phyloP scores from a whole-genome alignment of 1,140 invertebrate species.

The Asbolus verrucosus region DNA sequence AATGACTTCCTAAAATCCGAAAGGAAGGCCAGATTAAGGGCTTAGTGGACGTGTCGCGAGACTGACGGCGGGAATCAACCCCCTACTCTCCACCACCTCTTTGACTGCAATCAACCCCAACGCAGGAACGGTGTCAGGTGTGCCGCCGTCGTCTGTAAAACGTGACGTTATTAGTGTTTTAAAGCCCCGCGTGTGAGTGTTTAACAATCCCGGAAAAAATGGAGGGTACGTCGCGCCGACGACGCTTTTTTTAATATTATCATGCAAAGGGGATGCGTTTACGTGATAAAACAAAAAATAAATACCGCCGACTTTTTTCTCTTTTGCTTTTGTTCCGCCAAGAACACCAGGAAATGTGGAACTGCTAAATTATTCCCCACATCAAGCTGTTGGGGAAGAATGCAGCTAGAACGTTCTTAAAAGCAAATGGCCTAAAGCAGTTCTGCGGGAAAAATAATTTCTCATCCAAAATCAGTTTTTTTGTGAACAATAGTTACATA shows the following conservation, averaged over 20 bases:
- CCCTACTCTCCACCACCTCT: slow-evolving; percentile 25
- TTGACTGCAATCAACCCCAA: slow-evolving; percentile 37
- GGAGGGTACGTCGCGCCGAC: slow-evolving; percentile 4
- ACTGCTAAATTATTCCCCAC: no score
- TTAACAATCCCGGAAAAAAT: slow-evolving; percentile 32
- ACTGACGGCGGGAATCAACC: slow-evolving; percentile 43
- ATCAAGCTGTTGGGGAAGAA: no score
- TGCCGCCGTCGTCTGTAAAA: slow-evolving; percentile 50
- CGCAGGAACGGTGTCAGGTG: slow-evolving; percentile 54
- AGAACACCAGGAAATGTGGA: no score
- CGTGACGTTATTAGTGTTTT: slow-evolving; percentile 56
- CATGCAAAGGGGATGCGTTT: not conserved
- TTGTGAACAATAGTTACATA: no score
- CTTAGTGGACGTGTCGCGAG: slow-evolving; percentile 66
- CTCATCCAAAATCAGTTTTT: no score
- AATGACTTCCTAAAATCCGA: slow-evolving; percentile 75
- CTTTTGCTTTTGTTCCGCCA: no score
- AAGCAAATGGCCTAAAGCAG: no score
- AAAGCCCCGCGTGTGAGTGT: slow-evolving; percentile 33
- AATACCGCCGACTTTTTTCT: no score
- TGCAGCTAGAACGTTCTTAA: no score
- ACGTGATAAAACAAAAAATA: not conserved
- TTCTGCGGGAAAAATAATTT: no score
- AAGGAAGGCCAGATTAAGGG: slow-evolving; percentile 74
- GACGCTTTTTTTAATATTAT: slow-evolving; percentile 10